These are phyloP conservation scores for Cnemophilus loriae DNA, from an alignment of 2,113 vertebrate species.

Conservation along the genomic window DNA sequence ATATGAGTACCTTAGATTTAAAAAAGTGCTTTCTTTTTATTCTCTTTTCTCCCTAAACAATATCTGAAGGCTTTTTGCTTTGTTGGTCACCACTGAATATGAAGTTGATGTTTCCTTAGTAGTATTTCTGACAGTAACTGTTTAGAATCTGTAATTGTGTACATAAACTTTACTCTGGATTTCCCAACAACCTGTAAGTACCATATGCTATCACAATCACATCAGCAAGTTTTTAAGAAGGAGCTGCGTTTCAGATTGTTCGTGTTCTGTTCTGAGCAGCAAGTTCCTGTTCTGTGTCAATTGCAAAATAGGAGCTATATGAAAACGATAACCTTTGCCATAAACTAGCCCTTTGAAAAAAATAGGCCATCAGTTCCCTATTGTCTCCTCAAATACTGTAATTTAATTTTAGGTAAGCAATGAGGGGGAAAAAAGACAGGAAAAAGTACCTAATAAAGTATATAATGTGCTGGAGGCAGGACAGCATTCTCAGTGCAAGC, in stretches of 20 bases:
- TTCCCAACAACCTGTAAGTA: not conserved
- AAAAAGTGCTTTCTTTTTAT: not conserved
- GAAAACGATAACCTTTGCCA: not conserved
- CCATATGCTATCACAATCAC: not conserved
- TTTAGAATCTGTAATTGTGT: not conserved
- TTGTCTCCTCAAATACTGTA: not conserved
- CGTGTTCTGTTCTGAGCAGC: not conserved
- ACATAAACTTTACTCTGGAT: not conserved
- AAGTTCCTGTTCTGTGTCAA: not conserved
- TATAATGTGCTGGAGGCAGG: not conserved
- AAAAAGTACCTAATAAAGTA: not conserved
- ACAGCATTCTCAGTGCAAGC: not conserved
- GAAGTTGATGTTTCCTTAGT: not conserved
- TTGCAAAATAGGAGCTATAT: not conserved
- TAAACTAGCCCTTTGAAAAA: not conserved
- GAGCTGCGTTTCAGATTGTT: not conserved
- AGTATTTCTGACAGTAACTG: not conserved
- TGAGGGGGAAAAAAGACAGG: fast-evolving
- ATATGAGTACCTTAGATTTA: not conserved
- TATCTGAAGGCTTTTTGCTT: not conserved
- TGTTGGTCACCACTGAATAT: not conserved
- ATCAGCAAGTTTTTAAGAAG: not conserved
- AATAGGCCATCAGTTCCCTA: not conserved
- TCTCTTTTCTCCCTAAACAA: not conserved
- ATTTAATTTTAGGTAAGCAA: not conserved